Base-by-base conservation (phyloP, 2,113 vertebrate species). In the Upupa epops region DNA sequence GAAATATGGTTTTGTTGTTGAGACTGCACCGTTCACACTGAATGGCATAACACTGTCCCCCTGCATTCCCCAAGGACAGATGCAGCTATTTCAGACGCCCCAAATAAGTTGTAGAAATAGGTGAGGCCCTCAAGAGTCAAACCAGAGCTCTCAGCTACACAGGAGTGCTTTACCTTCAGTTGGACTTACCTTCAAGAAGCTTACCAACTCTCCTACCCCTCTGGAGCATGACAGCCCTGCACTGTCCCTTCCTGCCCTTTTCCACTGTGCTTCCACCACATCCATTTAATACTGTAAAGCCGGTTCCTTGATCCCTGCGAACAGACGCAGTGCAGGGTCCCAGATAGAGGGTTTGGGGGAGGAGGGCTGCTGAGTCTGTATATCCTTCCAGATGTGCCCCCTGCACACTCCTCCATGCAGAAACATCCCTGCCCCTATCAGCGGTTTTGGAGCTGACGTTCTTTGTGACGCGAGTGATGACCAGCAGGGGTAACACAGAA, bases 321-420 rank as follows among this genome's bases (percentile, higher is more conserved):
- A 61, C 52, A 80, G 76, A 34, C 73, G 31, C 45, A 78, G 36
- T 2, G 0, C 60, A 52, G 34, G 45, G 76, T 65, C 92, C 70
- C 54, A 85, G 54, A 58, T 93, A 91, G 74, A 88, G 74, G 63
- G 45, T 52, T 73, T 72, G 9, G 14, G 37, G 60, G 79, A 90
- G 80, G 80, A 92, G 6, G 28, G n/a, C 55, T 95, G 97, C 97
- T 97, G 97, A 98, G 86, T 97, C 92, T 95, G 96, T 95, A 49
- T 98, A 95, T 98, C 97, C 96, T 94, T 97, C 58, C 88, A 96
- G 75, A 95, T 97, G 72, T 94, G 60, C 91, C 88, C 73, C 64
- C 83, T 94, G 60, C 79, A 26, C 91, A 90, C 94, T 96, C 97
- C 96, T 89, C 56, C 60, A 92, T 0, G 3, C 56, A 90, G 75